These are phyloP conservation scores for Andrena chrysosceles DNA, from an alignment of 2,888 invertebrate genomes.

Conservation along the genomic window DNA sequence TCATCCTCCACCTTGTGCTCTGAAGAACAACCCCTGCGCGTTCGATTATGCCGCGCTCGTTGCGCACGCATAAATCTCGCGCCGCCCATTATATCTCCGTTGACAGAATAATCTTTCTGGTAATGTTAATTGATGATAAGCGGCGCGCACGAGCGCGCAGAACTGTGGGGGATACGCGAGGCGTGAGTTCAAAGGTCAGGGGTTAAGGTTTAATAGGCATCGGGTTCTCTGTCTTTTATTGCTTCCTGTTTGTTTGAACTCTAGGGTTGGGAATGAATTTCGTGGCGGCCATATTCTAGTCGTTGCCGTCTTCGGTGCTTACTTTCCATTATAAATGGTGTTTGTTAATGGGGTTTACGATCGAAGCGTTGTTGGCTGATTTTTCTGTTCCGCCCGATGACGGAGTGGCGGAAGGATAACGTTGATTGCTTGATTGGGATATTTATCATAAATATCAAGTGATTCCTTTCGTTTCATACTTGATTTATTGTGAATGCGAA, in stretches of 20 bases:
- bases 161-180: constrained; percentile 8
- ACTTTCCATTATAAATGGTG: constrained; percentile 21
- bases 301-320: neutral
- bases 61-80: constrained; percentile 37
- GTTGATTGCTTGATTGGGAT: neutral
- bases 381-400: neutral
- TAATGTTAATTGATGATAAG: constrained; percentile 51
- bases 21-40: constrained; percentile 19
- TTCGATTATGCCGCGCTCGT: constrained; percentile 28
- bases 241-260: constrained; percentile 14
- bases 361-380: neutral
- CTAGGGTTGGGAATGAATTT: neutral
- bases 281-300: neutral
- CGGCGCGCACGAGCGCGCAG: constrained; percentile 14
- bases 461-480: too few species aligned
- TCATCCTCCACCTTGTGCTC: too few species aligned
- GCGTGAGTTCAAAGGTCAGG: constrained; percentile 29
- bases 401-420: neutral
- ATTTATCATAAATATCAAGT: neutral
- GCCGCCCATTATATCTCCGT: constrained; percentile 35
- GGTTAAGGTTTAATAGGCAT: constrained; percentile 20
- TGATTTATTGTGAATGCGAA: too few species aligned
- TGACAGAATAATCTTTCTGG: constrained; percentile 46
- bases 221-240: neutral
- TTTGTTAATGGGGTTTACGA: constrained; percentile 6